These are phyloP conservation scores for Adineta ricciae DNA, from an alignment of 2,888 invertebrate species.

Conservation along the genomic window DNA sequence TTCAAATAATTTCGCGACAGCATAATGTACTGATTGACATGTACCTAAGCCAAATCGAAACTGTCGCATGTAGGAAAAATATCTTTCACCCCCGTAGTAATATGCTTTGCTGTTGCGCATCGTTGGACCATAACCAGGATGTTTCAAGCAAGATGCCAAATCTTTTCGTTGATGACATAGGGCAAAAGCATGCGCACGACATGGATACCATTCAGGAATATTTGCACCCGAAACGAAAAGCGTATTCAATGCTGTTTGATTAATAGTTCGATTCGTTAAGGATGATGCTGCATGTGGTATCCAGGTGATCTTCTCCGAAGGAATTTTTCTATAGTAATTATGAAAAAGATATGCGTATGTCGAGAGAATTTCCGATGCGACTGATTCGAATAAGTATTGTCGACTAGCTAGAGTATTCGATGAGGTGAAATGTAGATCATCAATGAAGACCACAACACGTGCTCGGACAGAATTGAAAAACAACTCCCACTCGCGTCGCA, in stretches of 20 bases:
- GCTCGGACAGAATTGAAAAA: neutral
- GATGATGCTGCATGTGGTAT: neutral
- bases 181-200: neutral
- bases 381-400: neutral
- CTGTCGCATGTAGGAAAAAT: neutral
- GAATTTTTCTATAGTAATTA: neutral
- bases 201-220: neutral
- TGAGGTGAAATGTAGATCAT: constrained; percentile 7
- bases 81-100: neutral
- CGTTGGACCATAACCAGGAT: neutral
- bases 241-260: neutral
- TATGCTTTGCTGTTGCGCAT: neutral
- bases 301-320: neutral
- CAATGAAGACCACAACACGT: neutral
- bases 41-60: neutral
- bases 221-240: neutral
- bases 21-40: constrained; percentile 11
- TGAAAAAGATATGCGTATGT: neutral
- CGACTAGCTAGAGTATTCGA: neutral
- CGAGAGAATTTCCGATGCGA: neutral
- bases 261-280: neutral
- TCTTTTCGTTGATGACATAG: neutral
- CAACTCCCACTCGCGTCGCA: neutral
- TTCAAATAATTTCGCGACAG: constrained; percentile 21
- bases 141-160: neutral